A percentile compares a stretch with the other conserved stretches of the same genome.
Conservation (phyloP, 2,797 vertebrate species). For the Scleropages formosus region DNA sequence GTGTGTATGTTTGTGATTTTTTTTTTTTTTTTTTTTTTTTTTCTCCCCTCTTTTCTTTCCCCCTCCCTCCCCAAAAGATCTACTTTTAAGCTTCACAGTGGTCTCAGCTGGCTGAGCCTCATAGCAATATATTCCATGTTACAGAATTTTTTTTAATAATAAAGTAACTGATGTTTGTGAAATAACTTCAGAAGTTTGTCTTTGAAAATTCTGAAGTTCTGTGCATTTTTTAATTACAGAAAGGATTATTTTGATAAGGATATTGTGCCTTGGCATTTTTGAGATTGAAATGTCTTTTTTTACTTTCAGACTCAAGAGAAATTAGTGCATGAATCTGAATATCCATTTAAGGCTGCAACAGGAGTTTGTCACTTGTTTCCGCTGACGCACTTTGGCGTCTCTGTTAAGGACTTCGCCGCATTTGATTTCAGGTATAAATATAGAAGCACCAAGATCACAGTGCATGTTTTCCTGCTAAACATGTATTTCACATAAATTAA, state of each 20-base stretch:
- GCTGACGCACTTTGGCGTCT: slow-evolving; percentile 64
- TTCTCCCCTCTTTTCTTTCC: too few relatives aligned
- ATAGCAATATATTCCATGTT: too few relatives aligned
- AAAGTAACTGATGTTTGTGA: too few relatives aligned
- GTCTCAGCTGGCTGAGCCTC: too few relatives aligned
- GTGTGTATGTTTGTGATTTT: too few relatives aligned
- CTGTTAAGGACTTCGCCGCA: slow-evolving; percentile 71
- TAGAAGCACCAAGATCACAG: not conserved
- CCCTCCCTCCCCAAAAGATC: too few relatives aligned
- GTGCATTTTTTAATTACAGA: not conserved
- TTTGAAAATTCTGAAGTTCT: not conserved
- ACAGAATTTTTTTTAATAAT: too few relatives aligned
- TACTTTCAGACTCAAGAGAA: slow-evolving; percentile 73
- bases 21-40: too few relatives aligned
- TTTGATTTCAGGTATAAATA: slow-evolving; percentile 77
- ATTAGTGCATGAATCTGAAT: slow-evolving; percentile 76
- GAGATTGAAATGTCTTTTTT: not conserved
- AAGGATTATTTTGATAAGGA: not conserved
- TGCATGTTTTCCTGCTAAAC: not conserved
- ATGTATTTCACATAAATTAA: too few relatives aligned
- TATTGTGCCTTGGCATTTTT: not conserved
- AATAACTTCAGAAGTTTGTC: too few relatives aligned
- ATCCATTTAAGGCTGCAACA: slow-evolving; percentile 77
- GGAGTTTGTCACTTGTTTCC: slow-evolving; percentile 80
- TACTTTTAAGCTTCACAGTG: too few relatives aligned